Evolutionary conservation across 2,888 invertebrate species (phyloP), one percentile per base, ranked within the genome.

Genomic region (Dinocampus coccinellae): DNA sequence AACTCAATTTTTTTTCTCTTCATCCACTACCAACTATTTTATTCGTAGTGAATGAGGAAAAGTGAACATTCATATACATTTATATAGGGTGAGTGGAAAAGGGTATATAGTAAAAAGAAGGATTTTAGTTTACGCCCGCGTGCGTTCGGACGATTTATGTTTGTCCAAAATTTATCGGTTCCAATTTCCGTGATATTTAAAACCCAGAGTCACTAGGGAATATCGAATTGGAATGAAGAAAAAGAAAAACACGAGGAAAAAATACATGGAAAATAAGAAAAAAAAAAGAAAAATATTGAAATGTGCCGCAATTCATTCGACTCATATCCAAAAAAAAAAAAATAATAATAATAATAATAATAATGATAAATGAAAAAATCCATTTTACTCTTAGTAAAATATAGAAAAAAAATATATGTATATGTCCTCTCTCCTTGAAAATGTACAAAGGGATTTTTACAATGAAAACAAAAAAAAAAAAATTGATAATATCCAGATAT

Each of bases 131-230:
- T 80, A 79, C 80, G 77, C 79, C 79, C 73, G 75, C 70, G 69
- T 80, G 77, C 79, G 78, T 72, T 75, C 69, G 69, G 69, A 65
- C 73, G 80, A 84, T 83, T 84, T 82, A 83, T 80, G 81, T 81
- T 58, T 77, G 75, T 63, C 73, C 77, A 70, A 78, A 83, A 84
- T 85, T 84, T 83, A 85, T 84, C 79, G 80, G 77, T 83, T 83
- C 47, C 83, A 84, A 85, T 85, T 85, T 85, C 84, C 85, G 83
- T 71, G 83, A 81, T 84, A 81, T 83, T 83, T 81, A 83, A 82
- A 81, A 79, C 67, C 62, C 53, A 36, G 53, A 16, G 62, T 65
- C 52, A 16, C 29, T 16, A 47, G 57, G 58, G 42, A 58, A 69
- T 69, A 61, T 69, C 53, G 53, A 69, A 61, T 52, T 52, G n/a